Base-by-base conservation (phyloP, 2,797 vertebrate species). In the Saxicola maurus region DNA sequence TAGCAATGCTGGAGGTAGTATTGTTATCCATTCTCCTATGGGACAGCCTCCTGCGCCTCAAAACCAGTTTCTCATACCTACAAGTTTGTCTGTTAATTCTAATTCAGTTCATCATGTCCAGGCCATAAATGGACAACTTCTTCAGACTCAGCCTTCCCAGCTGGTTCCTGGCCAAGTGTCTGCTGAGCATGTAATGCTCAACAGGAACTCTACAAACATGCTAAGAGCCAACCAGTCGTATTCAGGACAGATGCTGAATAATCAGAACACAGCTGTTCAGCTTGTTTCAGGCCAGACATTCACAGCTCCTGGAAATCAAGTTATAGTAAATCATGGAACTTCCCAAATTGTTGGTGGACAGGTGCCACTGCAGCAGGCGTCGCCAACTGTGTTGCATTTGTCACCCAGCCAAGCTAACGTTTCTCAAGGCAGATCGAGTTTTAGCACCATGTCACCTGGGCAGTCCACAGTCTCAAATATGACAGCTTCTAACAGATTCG, bases 271-370 rank as follows among this genome's bases (percentile, higher is more conserved):
- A 33, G 95, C 98, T 55, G 98, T 99, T 94, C 99, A 99, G 94
- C 96, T 99, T 65, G 98, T 99, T 75, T 97, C 98, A 2, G 98
- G 98, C 76, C 99, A 99, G 94, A 98, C 98, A 23, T 99, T 99
- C 73, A 93, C 98, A 17, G 83, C 98, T 66, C 94, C 97, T 17
- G 98, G 98, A 85, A 98, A 98, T 53, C 99, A 98, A 86, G 97
- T 99, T 48, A 98, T 99, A 77, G 96, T 99, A 91, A 99, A 99
- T 95, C 98, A 98, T 64, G 98, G 98, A 83, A 96, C 96, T 73
- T 96, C 97, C 62, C 97, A 98, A 68, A 95, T 98, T 11, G 98
- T 98, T 20, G 95, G 97, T 38, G 97, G 98, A 59, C 98, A 98
- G 92, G 96, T 98, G 95, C 96, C 97, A 68, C 94, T 98, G 48